A percentile compares a stretch with the other conserved stretches of the same genome.
Conservation (phyloP, 2,888 invertebrate species). For the Macrophya annulata region DNA sequence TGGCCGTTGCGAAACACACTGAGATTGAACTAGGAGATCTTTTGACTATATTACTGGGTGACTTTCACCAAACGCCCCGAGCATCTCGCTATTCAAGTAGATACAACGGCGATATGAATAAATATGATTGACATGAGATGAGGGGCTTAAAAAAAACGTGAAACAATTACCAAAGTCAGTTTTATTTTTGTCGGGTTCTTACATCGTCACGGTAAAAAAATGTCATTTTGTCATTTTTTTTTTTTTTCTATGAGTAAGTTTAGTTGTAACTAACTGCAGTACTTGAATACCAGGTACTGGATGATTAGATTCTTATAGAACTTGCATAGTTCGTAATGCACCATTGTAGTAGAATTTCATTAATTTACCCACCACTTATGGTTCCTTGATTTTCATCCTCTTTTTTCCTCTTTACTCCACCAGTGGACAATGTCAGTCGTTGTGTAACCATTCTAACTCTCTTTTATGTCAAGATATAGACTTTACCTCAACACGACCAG, state of each 20-base stretch:
- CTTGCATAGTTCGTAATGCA: background rate
- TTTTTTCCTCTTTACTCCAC: background rate
- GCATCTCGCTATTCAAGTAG: background rate
- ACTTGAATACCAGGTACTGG: background rate
- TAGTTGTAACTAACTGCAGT: background rate
- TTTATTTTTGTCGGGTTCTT: background rate
- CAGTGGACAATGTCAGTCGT: constrained; percentile 9
- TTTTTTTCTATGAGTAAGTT: background rate
- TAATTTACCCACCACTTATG: background rate
- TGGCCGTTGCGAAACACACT: background rate
- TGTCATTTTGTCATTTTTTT: background rate
- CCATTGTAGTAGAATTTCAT: background rate
- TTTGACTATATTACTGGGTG: background rate
- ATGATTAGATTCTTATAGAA: background rate
- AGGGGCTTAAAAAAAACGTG: background rate
- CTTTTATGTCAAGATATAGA: background rate
- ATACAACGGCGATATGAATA: background rate
- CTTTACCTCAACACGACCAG: background rate
- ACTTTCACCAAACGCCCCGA: constrained; percentile 1
- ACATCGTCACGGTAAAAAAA: background rate
- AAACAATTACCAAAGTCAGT: background rate
- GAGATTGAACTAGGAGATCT: background rate
- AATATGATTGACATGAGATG: background rate
- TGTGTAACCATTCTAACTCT: constrained; percentile 7
- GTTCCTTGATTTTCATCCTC: background rate